Evolutionary conservation across 2,113 vertebrate genomes (phyloP).

Genomic region (Cinclus mexicanus): DNA sequence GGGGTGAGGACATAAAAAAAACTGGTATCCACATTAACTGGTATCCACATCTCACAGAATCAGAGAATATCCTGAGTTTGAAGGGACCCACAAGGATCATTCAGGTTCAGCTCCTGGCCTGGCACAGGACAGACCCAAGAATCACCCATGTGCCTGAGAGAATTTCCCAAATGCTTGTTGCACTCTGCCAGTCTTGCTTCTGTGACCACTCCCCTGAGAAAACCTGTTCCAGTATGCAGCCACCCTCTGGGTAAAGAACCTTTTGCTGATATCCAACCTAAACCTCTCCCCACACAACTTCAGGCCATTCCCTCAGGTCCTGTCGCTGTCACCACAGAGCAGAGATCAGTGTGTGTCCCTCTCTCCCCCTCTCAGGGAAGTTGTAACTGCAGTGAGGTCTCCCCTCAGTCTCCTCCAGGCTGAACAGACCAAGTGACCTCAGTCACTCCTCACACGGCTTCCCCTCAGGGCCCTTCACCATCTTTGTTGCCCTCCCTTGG

Average conservation of each 20-base stretch:
- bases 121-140: neutral
- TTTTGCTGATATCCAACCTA: neutral
- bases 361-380: accelerated
- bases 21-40: too few relatives aligned
- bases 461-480: too few relatives aligned
- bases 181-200: neutral
- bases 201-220: neutral
- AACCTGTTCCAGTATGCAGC: neutral
- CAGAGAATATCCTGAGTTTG: neutral
- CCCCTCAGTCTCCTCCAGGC: neutral
- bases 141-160: neutral
- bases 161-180: neutral
- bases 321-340: neutral
- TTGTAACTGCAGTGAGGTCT: neutral
- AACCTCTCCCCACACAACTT: neutral
- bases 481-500: neutral
- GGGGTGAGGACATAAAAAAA: neutral
- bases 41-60: neutral
- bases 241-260: neutral
- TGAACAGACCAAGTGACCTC: neutral
- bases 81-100: neutral
- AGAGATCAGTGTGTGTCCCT: neutral
- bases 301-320: neutral
- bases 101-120: neutral
- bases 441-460: accelerated